Base-by-base conservation (phyloP, 1,140 invertebrate genomes). In the Hypothenemus hampei region DNA sequence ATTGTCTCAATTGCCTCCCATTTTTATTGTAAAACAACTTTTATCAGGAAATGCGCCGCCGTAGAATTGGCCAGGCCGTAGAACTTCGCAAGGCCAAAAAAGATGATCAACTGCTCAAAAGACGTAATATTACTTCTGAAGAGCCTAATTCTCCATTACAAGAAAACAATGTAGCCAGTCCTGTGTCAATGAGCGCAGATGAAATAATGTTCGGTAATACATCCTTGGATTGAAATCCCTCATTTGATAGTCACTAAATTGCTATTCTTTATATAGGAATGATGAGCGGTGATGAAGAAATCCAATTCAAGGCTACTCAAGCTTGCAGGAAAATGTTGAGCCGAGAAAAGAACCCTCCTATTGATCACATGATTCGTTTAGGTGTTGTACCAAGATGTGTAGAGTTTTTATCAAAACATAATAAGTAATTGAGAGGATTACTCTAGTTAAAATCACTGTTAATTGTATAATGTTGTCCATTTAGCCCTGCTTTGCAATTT, bases 21-120 rank as follows among this genome's bases (percentile, higher is more conserved):
- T 1, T 10, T 11, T 11, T 37, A 6, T 37, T 37, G 16, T 15
- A 11, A 37, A 11, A 37, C 7, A 37, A 37, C 7, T 16, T 46
- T 26, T 50, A 16, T 41, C 61, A 93, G 87, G 91, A 93, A 62
- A 83, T 95, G 69, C 82, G 95, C 49, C 80, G 92, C 60, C 82
- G 92, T 53, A 80, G 96, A 54, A 86, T 81, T 64, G 93, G 97
- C 71, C 80, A 90, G 16, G 89, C 84, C 6, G 83, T 98, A 8
- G 89, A 96, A 62, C 75, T 99, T 5, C 77, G 97, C 11, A 98
- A 97, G 77, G 85, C 87, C 4, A 88, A 90, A 35, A 91, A 96
- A 68, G 94, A 98, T 75, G 94, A 98, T 65, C 92, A 95, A 66
- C 74, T 99, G n/a, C 77, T 88, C 1, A 99, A 99, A 75, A 77